phyloP scores from a whole-genome alignment of 2,888 invertebrate genomes.

The Nysson spinosus region DNA sequence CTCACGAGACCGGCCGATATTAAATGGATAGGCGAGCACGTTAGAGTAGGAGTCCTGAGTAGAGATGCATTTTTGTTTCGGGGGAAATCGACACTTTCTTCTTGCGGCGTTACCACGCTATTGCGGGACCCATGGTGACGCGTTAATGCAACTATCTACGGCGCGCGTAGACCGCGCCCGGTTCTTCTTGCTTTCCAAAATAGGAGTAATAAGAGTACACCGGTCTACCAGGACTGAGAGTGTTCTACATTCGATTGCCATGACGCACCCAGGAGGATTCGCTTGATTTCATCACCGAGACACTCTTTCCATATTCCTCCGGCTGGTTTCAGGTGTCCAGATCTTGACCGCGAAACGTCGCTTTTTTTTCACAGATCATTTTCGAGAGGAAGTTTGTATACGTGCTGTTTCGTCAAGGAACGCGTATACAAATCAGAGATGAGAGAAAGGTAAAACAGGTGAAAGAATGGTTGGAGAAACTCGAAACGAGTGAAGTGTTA shows the following conservation, averaged over 20 bases:
- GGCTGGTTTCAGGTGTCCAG: too few relatives aligned
- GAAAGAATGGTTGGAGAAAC: too few relatives aligned
- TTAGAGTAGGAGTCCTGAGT: background rate
- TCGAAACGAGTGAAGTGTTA: too few relatives aligned
- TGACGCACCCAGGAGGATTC: background rate
- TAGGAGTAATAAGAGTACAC: constrained; percentile 48
- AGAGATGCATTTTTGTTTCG: constrained; percentile 45
- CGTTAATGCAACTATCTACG: background rate
- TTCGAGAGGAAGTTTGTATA: too few relatives aligned
- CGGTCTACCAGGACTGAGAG: background rate
- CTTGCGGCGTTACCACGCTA: constrained; percentile 13
- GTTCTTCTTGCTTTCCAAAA: constrained; percentile 57
- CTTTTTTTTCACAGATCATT: too few relatives aligned
- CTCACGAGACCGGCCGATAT: constrained; percentile 21
- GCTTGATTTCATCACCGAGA: background rate
- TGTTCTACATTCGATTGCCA: constrained; percentile 37
- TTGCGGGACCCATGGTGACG: background rate
- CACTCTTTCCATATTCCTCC: too few relatives aligned
- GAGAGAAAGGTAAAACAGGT: too few relatives aligned
- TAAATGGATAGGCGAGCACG: constrained; percentile 28
- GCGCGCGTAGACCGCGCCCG: constrained; percentile 30
- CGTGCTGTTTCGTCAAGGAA: too few relatives aligned
- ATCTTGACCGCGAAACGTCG: too few relatives aligned
- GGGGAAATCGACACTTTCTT: constrained; percentile 63
- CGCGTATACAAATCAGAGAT: too few relatives aligned